Base-by-base conservation (phyloP, 2,888 invertebrate genomes). In the Tineola bisselliella region DNA sequence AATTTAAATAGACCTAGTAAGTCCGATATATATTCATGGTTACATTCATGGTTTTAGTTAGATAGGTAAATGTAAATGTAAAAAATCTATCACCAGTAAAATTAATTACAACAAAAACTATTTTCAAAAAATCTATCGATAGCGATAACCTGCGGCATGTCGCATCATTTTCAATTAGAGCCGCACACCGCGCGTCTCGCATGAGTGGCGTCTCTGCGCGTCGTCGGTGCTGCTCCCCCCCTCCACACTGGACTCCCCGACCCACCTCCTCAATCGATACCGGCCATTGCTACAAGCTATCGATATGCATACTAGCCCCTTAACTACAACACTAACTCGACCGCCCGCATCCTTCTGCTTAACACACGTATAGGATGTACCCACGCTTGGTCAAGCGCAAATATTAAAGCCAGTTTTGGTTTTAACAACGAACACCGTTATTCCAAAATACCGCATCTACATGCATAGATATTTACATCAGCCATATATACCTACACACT, bases 131-230 rank as follows among this genome's bases (percentile, higher is more conserved):
- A 61, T 18, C 18, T 13, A 60, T 59, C 66, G 68, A 70, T 63
- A 70, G 65, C 69, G 66, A 72, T 71, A 75, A 64, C 67, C 70
- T 68, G 64, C 52, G 66, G 64, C 48, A 15, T 67, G 68, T 75
- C 76, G 62, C 80, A 76, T 63, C 80, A 63, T 70, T 69, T 76
- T 80, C 81, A 84, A 84, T 84, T 84, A 84, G 76, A 81, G 74
- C 73, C 79, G 70, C 77, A 77, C 78, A 76, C 76, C 75, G 76
- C 58, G 44, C 58, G 63, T 72, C 70, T 77, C 81, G 81, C 83
- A 80, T 79, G 82, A 83, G 79, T 79, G 79, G 79, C 81, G 77
- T 80, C 77, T 74, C 75, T 75, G 74, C 77, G 76, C 76, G 75
- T 77, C 76, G 77, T 68, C 72, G 69, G 67, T 70, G 65, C 68